These are phyloP conservation scores for Littorina saxatilis DNA, from an alignment of 1,140 invertebrate genomes.

Conservation along the genomic window DNA sequence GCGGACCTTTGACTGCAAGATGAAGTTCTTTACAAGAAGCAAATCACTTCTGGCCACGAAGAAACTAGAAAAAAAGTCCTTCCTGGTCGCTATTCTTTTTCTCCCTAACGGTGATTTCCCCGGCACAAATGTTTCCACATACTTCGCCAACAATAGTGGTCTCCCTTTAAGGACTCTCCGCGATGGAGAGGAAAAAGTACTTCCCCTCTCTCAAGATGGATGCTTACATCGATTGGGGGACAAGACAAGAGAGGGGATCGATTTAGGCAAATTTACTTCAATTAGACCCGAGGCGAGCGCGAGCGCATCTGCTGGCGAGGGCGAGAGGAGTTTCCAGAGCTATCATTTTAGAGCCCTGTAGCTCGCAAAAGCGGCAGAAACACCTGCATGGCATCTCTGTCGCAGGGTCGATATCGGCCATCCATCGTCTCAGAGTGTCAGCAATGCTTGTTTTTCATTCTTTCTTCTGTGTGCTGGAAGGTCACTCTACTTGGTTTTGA, in stretches of 20 bases:
- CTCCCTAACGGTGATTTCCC: background rate
- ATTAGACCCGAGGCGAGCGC: conserved; percentile 20
- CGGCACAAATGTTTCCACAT: conserved; percentile 18
- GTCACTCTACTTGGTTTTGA: background rate
- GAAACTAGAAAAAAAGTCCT: no score
- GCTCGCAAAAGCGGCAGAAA: background rate
- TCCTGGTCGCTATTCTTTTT: background rate
- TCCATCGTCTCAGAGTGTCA: no score
- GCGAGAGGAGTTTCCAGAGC: conserved; percentile 4
- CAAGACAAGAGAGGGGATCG: conserved; percentile 10
- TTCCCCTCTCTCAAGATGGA: conserved; percentile 30
- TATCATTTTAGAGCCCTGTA: conserved; percentile 7
- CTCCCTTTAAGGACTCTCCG: conserved; percentile 18
- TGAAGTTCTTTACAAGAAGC: background rate
- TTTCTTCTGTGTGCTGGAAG: no score
- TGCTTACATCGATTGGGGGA: conserved; percentile 28
- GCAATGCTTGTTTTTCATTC: no score
- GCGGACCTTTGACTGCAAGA: no score
- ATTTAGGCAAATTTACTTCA: conserved; percentile 35
- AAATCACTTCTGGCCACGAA: background rate
- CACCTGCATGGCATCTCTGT: conserved; percentile 8
- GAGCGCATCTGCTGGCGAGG: conserved; percentile 31
- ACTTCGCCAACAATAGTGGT: conserved; percentile 24
- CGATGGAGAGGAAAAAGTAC: conserved; percentile 24
- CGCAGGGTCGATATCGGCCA: no score